Percentiles rank a stretch among this genome's conserved stretches.
These are phyloP conservation scores for Calliopum simillimum DNA, from an alignment of 2,888 invertebrate species.

Conservation along the genomic window DNA sequence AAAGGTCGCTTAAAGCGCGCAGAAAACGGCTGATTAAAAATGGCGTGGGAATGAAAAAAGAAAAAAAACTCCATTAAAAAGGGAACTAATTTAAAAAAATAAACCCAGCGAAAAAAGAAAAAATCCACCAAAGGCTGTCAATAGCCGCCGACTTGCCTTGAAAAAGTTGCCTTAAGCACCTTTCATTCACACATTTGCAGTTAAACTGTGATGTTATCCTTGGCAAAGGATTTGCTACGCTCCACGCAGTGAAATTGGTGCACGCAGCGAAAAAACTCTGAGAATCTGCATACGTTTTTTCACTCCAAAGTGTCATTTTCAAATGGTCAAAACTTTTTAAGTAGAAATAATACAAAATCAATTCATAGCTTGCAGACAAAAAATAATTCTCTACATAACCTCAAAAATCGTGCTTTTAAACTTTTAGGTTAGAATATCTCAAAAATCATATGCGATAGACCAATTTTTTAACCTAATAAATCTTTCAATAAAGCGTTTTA, in stretches of 20 bases:
- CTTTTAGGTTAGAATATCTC: too few relatives aligned
- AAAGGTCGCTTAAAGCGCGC: neutral
- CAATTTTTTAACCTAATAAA: too few relatives aligned
- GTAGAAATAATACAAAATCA: too few relatives aligned
- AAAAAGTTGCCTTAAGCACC: neutral
- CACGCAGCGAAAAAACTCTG: too few relatives aligned
- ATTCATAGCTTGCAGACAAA: too few relatives aligned
- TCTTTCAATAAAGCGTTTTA: too few relatives aligned
- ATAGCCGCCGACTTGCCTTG: neutral
- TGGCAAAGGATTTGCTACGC: slow-evolving; percentile 13
- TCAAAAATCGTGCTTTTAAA: too few relatives aligned
- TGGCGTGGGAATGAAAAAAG: neutral
- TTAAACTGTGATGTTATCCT: slow-evolving; percentile 10
- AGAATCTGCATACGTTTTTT: too few relatives aligned
- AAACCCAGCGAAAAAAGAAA: neutral
- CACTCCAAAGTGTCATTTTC: too few relatives aligned
- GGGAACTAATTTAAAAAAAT: neutral
- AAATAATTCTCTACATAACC: too few relatives aligned
- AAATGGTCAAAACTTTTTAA: too few relatives aligned
- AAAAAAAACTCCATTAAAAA: neutral
- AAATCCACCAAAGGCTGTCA: neutral
- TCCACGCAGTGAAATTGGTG: neutral
- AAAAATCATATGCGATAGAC: too few relatives aligned
- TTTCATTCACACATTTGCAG: slow-evolving; percentile 3
- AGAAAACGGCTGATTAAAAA: slow-evolving; percentile 4